Percentiles rank a stretch among this genome's conserved stretches.
Evolutionary conservation across 2,888 invertebrate species (phyloP).

Genomic region (Tubulanus polymorphus): DNA sequence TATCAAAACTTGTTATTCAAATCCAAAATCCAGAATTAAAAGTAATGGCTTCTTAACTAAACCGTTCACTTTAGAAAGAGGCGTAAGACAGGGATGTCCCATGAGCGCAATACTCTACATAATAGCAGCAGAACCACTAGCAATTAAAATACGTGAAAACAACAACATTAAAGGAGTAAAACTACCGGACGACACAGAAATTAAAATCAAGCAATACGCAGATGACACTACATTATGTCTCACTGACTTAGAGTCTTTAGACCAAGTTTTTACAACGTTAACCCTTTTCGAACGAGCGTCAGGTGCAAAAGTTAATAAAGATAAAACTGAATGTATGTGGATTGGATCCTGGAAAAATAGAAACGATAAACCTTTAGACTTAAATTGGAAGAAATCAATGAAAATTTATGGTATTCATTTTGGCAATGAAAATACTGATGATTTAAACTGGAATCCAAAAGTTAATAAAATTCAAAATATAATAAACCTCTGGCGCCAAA

Average conservation of each 20-base stretch:
- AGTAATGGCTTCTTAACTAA: slow-evolving; percentile 7
- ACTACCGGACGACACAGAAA: slow-evolving; percentile 7
- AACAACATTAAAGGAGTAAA: slow-evolving; percentile 11
- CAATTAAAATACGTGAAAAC: slow-evolving; percentile 3
- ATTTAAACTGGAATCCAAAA: no score
- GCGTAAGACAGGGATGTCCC: slow-evolving; percentile 11
- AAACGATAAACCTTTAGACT: no score
- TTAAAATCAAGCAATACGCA: slow-evolving; percentile 12
- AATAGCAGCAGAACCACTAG: slow-evolving; percentile 7
- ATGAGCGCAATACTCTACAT: slow-evolving; percentile 6
- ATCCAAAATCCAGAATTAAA: slow-evolving; percentile 1
- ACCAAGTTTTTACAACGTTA: neutral
- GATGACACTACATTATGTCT: slow-evolving; percentile 9
- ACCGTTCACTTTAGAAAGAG: slow-evolving; percentile 3
- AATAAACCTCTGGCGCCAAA: no score
- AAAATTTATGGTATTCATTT: no score
- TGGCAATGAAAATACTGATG: no score
- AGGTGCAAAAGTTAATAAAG: slow-evolving; percentile 6
- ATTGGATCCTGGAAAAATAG: no score
- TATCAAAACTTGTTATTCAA: slow-evolving; percentile 22
- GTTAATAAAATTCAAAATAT: no score
- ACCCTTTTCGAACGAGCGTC: slow-evolving; percentile 1
- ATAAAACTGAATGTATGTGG: no score
- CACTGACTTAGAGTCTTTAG: neutral
- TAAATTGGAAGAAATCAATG: no score